A percentile compares a stretch with the other conserved stretches of the same genome.
Evolutionary conservation across 2,888 invertebrate species (phyloP).

Genomic region (Tetragonula carbonaria): DNA sequence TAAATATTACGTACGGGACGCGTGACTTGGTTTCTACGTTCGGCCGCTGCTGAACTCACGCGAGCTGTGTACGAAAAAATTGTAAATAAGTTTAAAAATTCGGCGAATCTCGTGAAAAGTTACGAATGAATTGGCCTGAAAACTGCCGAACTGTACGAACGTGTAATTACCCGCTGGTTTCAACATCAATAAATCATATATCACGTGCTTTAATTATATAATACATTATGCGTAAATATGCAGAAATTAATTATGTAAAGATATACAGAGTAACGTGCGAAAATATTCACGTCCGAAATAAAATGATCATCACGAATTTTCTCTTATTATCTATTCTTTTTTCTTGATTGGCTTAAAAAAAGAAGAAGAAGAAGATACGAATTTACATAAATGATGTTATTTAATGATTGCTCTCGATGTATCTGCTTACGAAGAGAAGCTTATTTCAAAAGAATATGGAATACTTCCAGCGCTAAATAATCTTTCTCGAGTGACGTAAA

Average conservation of each 20-base stretch:
- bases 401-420: too few species aligned
- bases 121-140: too few species aligned
- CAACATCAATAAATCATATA: neutral
- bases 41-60: too few species aligned
- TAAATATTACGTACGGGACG: neutral
- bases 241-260: neutral
- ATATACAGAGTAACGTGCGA: neutral
- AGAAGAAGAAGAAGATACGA: neutral
- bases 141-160: too few species aligned
- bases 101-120: too few species aligned
- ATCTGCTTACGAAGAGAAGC: too few species aligned
- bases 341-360: neutral
- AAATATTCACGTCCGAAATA: neutral
- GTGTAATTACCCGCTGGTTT: too few species aligned
- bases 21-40: neutral
- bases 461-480: neutral
- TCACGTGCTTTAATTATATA: neutral
- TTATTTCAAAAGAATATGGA: neutral
- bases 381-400: neutral
- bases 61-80: too few species aligned
- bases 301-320: neutral
- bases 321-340: neutral
- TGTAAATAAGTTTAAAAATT: too few species aligned
- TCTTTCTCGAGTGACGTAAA: neutral
- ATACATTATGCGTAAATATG: neutral